Base-by-base conservation (phyloP, 2,113 vertebrate species). In the Echinops telfairi region DNA sequence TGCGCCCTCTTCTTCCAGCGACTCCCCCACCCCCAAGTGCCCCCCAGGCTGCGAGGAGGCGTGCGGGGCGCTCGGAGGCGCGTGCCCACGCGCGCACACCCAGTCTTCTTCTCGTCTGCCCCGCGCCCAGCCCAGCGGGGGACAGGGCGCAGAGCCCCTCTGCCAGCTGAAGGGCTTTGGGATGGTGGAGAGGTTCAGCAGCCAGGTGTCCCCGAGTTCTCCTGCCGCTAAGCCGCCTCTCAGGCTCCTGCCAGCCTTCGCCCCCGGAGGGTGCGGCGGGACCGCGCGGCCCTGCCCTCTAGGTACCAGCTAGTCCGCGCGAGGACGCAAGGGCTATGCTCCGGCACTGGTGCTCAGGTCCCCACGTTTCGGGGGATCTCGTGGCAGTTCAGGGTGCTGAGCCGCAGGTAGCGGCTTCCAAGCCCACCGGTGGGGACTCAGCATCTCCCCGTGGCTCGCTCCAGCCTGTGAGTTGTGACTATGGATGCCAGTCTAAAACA, bases 1-100 rank as follows among this genome's bases (percentile, higher is more conserved):
- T 1, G 82, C 58, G 73, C 62, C 53, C 73, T 79, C 68, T 33
- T 6, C 36, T 75, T 70, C 87, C 73, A 38, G 92, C 14, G 62
- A 81, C 83, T 16, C 36, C 88, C 91, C 79, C 64, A 86, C 81
- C 60, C 76, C n/a, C 33, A 93, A 85, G 75, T 75, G 92, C 23
- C 89, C 84, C 40, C 86, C 62, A 3, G 20, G 83, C 78, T 36
- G 4, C 60, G 77, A 10, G 40, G 75, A 43, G 73, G n/a, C 71
- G 84, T 64, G 76, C 75, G 29, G 29, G 92, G 60, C 88, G 82
- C 87, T 85, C 86, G 2, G 43, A 84, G 81, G 93, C 87, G 92
- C 93, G 92, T 93, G 90, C 71, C 79, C 92, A 38, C 82, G 93
- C 88, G 88, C 89, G 95, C 3, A 7, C 95, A 83, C 95, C 47